phyloP scores from a whole-genome alignment of 2,888 invertebrate genomes.

The Anthrax anthrax region DNA sequence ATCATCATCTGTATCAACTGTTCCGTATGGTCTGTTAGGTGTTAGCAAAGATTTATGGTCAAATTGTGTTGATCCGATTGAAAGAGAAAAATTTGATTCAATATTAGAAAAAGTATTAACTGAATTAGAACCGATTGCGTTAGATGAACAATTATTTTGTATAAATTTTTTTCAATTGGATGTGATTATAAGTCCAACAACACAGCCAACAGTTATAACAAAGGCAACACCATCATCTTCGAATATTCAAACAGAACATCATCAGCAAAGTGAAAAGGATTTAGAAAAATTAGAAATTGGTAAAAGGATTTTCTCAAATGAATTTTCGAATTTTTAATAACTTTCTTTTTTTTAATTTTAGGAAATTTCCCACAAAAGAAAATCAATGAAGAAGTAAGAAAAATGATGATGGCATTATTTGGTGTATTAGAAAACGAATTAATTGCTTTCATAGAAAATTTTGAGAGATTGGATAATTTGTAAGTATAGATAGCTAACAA shows the following conservation, averaged over 20 bases:
- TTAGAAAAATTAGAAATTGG: neutral
- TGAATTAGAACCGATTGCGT: conserved; percentile 78
- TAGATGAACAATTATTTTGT: conserved; percentile 92
- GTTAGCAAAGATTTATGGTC: conserved; percentile 51
- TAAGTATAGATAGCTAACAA: too few relatives aligned
- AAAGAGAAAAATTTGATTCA: conserved; percentile 46
- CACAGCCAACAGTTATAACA: conserved; percentile 42
- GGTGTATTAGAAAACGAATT: conserved; percentile 76
- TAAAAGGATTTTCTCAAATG: neutral
- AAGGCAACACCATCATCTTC: conserved; percentile 33
- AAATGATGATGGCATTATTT: conserved; percentile 82
- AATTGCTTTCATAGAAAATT: conserved; percentile 67
- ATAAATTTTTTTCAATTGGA: conserved; percentile 80
- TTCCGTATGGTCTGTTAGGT: conserved; percentile 38
- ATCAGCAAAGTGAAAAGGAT: neutral
- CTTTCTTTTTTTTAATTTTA: neutral
- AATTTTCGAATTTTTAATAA: too few relatives aligned
- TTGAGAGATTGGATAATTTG: conserved; percentile 82
- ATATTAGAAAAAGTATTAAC: conserved; percentile 74
- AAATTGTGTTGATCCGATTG: conserved; percentile 44
- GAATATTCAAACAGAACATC: neutral
- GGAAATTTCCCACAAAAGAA: conserved; percentile 36
- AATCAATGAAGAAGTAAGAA: conserved; percentile 62
- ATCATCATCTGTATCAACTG: conserved; percentile 14
- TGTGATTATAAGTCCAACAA: conserved; percentile 38